Conservation (phyloP, 1,140 invertebrate genomes). For the Spodoptera litura region DNA sequence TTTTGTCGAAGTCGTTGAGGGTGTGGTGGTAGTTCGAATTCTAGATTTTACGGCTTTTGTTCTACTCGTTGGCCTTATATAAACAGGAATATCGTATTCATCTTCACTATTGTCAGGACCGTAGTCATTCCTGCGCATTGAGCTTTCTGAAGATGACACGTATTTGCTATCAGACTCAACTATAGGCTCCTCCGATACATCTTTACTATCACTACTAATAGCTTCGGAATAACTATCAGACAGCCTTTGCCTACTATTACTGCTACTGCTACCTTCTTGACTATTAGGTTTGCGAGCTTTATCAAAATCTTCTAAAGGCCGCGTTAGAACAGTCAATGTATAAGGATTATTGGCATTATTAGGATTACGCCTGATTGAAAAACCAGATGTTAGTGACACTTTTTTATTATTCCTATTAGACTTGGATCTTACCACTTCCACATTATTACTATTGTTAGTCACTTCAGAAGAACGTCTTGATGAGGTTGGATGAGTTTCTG, state of each 20-base stretch:
- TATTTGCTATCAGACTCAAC: slow-evolving; percentile 31
- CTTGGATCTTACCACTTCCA: slow-evolving; percentile 60
- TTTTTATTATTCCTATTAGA: slow-evolving; percentile 70
- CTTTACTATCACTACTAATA: slow-evolving; percentile 47
- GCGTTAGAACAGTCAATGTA: slow-evolving; percentile 76
- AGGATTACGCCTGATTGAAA: slow-evolving; percentile 79
- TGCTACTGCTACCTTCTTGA: slow-evolving; percentile 48
- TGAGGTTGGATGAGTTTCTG: slow-evolving; percentile 68
- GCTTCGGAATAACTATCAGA: slow-evolving; percentile 59
- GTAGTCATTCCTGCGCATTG: slow-evolving; percentile 59
- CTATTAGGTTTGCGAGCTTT: slow-evolving; percentile 52
- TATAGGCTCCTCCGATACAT: slow-evolving; percentile 45
- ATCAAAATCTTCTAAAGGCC: slow-evolving; percentile 66
- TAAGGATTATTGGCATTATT: slow-evolving; percentile 80
- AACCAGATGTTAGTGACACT: slow-evolving; percentile 82
- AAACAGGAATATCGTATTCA: slow-evolving; percentile 62
- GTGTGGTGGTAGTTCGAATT: slow-evolving; percentile 53
- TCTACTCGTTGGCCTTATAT: slow-evolving; percentile 48
- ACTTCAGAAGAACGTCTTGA: slow-evolving; percentile 61
- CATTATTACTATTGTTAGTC: slow-evolving; percentile 67
- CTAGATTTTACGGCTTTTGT: slow-evolving; percentile 48
- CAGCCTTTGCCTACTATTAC: slow-evolving; percentile 54
- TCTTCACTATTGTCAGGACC: slow-evolving; percentile 55
- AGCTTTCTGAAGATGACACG: slow-evolving; percentile 46
- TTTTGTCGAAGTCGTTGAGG: slow-evolving; percentile 68